Evolutionary conservation across 2,113 vertebrate species (phyloP), one percentile per base, ranked within the genome.

Genomic region (Illadopsis cleaveri): DNA sequence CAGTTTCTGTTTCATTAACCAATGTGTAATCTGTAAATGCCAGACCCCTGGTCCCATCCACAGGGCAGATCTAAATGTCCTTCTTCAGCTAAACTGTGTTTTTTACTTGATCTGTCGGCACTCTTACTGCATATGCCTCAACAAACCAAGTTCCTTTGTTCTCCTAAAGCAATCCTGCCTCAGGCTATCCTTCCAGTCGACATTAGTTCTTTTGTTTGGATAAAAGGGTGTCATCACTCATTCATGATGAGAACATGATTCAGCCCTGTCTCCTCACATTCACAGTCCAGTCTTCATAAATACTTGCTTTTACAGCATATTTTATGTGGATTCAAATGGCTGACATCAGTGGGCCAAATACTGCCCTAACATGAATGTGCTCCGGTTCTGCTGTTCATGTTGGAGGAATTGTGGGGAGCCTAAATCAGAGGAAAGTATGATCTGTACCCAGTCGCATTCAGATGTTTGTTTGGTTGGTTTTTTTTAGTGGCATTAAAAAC

Each of bases 201-300:
- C 94, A 94, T 96, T 90, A 92, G 71, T 93, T 93, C 92, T 94
- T 94, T 97, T 96, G 94, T 96, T 97, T 96, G 88, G 80, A 90
- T 94, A 93, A 93, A 96, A 95, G 93, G 17, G 53, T 96, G 92
- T 94, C 94, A 96, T 93, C 93, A 89, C 90, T 96, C 90, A 81
- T 92, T 97, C 93, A 78, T 0, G 20, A 86, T 78, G 72, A 94
- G 86, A 95, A 84, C 92, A 97, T 93, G 94, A 95, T 96, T 96
- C 92, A 97, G 69, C 72, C 60, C 15, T 0, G 2, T 90, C 86
- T 93, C 82, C 82, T 86, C 93, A 64, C 68, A 73, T 92, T 73
- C 88, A 35, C 0, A 3, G 61, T 53, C 54, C 65, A 77, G 56
- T 75, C 76, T 93, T 95, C 69, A 81, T 75, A 94, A 96, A 92